Conservation (phyloP, 2,888 invertebrate genomes). For the Linyphia triangularis region DNA sequence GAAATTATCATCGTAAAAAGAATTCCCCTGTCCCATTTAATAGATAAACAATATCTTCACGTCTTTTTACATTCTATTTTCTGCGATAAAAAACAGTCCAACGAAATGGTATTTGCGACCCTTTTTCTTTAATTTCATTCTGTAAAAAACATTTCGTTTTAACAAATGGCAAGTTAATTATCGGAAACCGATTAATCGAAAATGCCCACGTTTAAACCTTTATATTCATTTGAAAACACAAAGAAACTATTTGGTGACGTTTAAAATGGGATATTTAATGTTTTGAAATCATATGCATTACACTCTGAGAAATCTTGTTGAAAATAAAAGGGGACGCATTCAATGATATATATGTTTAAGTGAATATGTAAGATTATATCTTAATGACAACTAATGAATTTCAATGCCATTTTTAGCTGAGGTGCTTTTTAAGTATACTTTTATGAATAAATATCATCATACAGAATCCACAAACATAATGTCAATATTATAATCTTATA, state of each 20-base stretch:
- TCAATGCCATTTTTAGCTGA: too few species aligned
- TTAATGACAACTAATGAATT: too few species aligned
- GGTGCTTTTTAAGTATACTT: too few species aligned
- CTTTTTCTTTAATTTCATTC: neutral
- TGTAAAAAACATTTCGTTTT: slow-evolving; percentile 25
- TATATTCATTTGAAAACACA: neutral
- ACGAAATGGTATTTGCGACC: neutral
- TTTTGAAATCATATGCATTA: neutral
- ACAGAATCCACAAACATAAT: too few species aligned
- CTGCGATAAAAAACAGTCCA: neutral
- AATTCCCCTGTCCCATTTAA: slow-evolving; percentile 9
- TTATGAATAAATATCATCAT: too few species aligned
- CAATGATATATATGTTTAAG: too few species aligned
- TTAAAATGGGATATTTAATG: neutral
- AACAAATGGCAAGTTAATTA: slow-evolving; percentile 43
- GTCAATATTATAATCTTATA: too few species aligned
- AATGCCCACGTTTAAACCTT: slow-evolving; percentile 27
- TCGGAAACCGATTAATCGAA: slow-evolving; percentile 51
- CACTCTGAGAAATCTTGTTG: neutral
- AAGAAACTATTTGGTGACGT: neutral
- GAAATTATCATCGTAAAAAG: slow-evolving; percentile 9
- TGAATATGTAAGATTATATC: too few species aligned
- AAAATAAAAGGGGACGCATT: too few species aligned
- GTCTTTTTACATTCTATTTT: slow-evolving; percentile 29
- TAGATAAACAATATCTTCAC: slow-evolving; percentile 42